Conservation (phyloP, 2,797 vertebrate genomes). For the Paramormyrops hopkinsi region DNA sequence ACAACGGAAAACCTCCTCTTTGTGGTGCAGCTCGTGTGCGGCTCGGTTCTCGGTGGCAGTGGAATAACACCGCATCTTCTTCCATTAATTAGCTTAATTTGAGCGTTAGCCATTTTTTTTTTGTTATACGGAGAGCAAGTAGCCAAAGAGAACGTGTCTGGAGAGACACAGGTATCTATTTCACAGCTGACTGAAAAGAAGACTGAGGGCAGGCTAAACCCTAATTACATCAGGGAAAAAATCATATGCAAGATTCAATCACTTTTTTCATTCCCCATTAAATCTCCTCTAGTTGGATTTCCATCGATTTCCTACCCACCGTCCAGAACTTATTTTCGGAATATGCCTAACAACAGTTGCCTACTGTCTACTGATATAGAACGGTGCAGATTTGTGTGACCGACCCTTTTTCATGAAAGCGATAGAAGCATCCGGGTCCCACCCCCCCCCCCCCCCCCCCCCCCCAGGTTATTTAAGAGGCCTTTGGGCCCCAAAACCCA, state of each 20-base stretch:
- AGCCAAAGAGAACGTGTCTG: slow-evolving; percentile 7
- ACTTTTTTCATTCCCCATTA: slow-evolving; percentile 17
- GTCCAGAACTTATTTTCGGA: background rate
- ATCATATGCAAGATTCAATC: slow-evolving; percentile 15
- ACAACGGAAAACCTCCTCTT: background rate
- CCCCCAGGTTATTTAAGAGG: too few relatives aligned
- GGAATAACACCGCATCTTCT: background rate
- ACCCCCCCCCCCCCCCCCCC: too few relatives aligned
- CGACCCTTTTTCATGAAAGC: background rate
- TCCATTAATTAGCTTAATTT: slow-evolving; percentile 32
- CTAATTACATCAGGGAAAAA: slow-evolving; percentile 16
- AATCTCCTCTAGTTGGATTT: slow-evolving; percentile 17
- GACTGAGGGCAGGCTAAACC: slow-evolving; percentile 7
- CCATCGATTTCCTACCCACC: slow-evolving; percentile 16
- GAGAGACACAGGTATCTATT: slow-evolving; percentile 21
- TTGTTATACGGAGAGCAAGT: slow-evolving; percentile 23
- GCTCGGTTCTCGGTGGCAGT: background rate
- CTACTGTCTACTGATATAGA: background rate
- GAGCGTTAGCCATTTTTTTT: slow-evolving; percentile 28
- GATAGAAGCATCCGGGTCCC: background rate
- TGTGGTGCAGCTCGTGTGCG: background rate
- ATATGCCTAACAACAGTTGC: background rate
- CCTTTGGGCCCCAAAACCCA: too few relatives aligned
- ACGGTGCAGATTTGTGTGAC: background rate
- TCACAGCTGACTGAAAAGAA: slow-evolving; percentile 32